Evolutionary conservation across 2,797 vertebrate genomes (phyloP).

Genomic region (Eurystomus glaucurus): DNA sequence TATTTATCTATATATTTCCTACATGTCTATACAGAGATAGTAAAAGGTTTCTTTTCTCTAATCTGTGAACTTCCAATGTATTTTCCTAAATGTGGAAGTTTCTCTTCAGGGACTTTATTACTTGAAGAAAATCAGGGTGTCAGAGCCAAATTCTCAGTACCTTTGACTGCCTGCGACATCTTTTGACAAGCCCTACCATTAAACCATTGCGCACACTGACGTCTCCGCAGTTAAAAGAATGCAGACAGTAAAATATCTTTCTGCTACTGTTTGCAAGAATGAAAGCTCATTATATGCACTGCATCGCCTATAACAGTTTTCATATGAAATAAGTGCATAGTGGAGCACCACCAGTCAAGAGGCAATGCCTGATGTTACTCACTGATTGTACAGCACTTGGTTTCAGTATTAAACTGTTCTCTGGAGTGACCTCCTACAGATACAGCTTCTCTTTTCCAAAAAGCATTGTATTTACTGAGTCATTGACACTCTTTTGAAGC

Average conservation of each 20-base stretch:
- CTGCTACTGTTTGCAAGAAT: background rate
- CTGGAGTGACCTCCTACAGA: background rate
- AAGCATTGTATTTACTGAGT: background rate
- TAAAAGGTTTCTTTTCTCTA: background rate
- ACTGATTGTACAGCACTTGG: background rate
- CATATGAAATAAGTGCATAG: background rate
- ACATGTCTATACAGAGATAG: background rate
- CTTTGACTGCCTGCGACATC: background rate
- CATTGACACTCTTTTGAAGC: background rate
- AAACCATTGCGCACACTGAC: rapidly evolving
- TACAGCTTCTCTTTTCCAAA: background rate
- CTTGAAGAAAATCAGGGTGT: background rate
- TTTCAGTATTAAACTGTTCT: background rate
- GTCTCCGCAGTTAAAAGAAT: background rate
- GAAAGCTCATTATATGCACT: background rate
- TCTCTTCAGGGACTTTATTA: background rate
- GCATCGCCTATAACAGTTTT: background rate
- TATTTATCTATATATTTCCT: background rate
- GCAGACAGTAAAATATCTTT: background rate
- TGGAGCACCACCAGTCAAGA: background rate
- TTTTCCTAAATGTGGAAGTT: background rate
- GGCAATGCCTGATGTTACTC: background rate
- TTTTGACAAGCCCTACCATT: background rate
- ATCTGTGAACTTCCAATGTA: background rate
- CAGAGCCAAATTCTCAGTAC: background rate